Base-by-base conservation (phyloP, 2,888 invertebrate genomes). In the Lathronympha strigana region DNA sequence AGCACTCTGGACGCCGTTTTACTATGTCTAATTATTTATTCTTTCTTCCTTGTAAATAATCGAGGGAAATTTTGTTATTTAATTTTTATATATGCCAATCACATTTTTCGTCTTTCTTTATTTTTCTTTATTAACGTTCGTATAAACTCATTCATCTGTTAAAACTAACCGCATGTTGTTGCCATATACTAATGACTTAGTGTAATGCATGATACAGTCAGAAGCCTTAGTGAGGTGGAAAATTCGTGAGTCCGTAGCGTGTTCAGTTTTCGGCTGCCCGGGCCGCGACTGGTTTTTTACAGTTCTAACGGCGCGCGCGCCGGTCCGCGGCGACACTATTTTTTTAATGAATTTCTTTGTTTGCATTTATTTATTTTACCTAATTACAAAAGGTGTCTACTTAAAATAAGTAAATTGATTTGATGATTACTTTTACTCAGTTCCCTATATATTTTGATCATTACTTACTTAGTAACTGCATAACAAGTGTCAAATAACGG, bases 221-320 rank as follows among this genome's bases (percentile, higher is more conserved):
- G 36, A 51, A 21, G 19, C 31, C 33, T 13, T 1, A 36, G 47
- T 58, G 11, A 47, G 73, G 76, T 81, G 80, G 57, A 57, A 57
- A 45, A 57, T 28, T 43, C 17, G 55, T 43, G 43, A 40, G 57
- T 77, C 76, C 73, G 72, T 66, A 69, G 67, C 77, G 71, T 45
- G 80, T 79, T 80, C 76, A 73, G 76, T 84, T 89, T 90, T 88
- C 82, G 88, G 84, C 81, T 82, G 86, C 79, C 78, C 71, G 80
- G 87, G 86, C 88, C 84, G 71, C 72, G 85, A 87, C 88, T 79
- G 86, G 90, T 90, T 90, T 83, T 90, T 89, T 89, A 90, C 89
- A 90, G 89, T 89, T 90, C 86, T 88, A 91, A 90, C 90, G 90
- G 87, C 83, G 83, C 80, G 72, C 74, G 76, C 81, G 78, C 72